Conservation (phyloP, 2,888 invertebrate species). For the Mythimna impura region DNA sequence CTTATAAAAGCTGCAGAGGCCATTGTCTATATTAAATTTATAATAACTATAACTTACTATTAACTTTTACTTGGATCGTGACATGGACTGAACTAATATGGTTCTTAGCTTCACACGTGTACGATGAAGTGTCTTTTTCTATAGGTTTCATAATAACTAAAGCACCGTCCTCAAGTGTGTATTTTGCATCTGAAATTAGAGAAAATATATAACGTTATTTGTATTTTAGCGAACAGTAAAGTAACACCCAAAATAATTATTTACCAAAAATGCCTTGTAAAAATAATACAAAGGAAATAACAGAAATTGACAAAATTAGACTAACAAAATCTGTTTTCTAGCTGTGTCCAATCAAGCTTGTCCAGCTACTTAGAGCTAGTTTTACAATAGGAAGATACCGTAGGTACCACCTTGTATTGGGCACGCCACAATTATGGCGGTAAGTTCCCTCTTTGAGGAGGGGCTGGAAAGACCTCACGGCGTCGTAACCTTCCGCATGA, state of each 20-base stretch:
- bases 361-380: neutral
- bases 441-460: too few relatives aligned
- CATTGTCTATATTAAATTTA: neutral
- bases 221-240: neutral
- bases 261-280: too few relatives aligned
- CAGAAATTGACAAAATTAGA: too few relatives aligned
- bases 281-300: too few relatives aligned
- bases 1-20: neutral
- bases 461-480: too few relatives aligned
- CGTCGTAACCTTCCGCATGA: too few relatives aligned
- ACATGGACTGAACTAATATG: constrained; percentile 20
- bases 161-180: constrained; percentile 41
- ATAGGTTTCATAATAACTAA: constrained; percentile 50
- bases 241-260: too few relatives aligned
- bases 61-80: constrained; percentile 20
- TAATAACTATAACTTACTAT: constrained; percentile 42
- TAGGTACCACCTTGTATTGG: neutral
- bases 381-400: neutral
- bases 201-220: neutral
- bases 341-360: neutral
- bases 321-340: neutral
- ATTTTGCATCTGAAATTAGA: constrained; percentile 49
- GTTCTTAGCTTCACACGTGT: constrained; percentile 56
- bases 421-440: too few relatives aligned
- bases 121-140: constrained; percentile 34